Percentiles rank a stretch among this genome's conserved stretches.
Conservation (phyloP, 1,140 invertebrate genomes). For the Oppia nitens region DNA sequence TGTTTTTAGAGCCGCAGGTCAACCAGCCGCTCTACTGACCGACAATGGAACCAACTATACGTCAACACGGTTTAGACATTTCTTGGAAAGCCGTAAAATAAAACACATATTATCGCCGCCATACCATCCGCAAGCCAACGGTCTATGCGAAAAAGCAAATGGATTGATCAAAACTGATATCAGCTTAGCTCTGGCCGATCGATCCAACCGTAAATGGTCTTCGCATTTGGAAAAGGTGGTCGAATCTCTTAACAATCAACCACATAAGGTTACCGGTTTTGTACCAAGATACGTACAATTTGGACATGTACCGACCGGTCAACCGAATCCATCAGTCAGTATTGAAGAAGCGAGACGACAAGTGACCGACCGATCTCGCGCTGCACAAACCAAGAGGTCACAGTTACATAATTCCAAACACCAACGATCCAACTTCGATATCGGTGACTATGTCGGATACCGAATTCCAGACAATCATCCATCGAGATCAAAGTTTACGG, state of each 20-base stretch:
- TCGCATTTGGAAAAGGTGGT: not conserved
- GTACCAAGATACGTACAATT: no score
- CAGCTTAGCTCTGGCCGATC: not conserved
- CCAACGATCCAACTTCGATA: not conserved
- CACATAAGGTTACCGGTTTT: not conserved
- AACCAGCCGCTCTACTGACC: no score
- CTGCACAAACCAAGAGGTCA: no score
- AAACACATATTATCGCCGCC: no score
- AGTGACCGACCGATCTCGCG: no score
- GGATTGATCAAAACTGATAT: not conserved
- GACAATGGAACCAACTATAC: conserved; percentile 25
- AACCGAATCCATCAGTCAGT: no score
- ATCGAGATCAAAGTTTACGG: not conserved
- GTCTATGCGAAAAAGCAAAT: conserved; percentile 16
- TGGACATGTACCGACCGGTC: no score
- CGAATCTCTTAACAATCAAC: not conserved
- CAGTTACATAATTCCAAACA: no score
- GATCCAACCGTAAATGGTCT: not conserved
- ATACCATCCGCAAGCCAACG: conserved; percentile 24
- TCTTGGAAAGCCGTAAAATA: conserved; percentile 22
- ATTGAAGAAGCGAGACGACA: no score
- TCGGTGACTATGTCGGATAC: not conserved
- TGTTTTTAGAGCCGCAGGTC: no score
- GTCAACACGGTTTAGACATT: conserved; percentile 22
- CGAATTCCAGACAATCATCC: not conserved